A percentile compares a stretch with the other conserved stretches of the same genome.
Evolutionary conservation across 2,113 vertebrate genomes (phyloP).

Genomic region (Antennarius striatus): DNA sequence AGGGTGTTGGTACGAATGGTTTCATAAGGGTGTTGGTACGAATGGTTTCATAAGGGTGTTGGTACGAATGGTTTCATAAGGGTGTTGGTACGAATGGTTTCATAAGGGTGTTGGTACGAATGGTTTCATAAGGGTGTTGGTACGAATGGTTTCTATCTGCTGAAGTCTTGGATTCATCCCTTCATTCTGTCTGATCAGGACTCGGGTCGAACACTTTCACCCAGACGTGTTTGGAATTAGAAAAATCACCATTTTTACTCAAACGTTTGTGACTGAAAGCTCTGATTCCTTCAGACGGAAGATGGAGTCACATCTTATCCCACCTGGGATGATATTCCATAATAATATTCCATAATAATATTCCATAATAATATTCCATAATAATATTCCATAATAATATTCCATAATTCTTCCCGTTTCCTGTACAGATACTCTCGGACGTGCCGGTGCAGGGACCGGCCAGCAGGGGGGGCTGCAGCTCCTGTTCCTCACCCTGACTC

Average conservation of each 20-base stretch:
- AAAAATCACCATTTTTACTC: constrained; percentile 18
- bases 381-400: neutral
- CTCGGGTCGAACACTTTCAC: constrained; percentile 29
- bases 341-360: neutral
- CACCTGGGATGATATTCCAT: neutral
- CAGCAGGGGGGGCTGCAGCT: constrained; percentile 72
- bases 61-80: constrained; percentile 28
- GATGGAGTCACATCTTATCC: neutral
- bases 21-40: constrained; percentile 8
- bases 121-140: constrained; percentile 20
- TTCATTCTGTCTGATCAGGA: constrained; percentile 29
- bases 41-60: constrained; percentile 24
- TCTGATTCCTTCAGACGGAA: constrained; percentile 11
- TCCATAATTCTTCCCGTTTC: neutral
- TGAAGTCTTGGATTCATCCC: constrained; percentile 36
- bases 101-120: constrained; percentile 14
- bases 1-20: constrained; percentile 20
- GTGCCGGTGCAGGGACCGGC: constrained; percentile 21
- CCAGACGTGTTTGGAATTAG: constrained; percentile 6
- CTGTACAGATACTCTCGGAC: neutral
- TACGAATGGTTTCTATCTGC: constrained; percentile 19
- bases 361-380: neutral
- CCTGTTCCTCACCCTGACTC: constrained; percentile 28
- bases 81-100: constrained; percentile 24
- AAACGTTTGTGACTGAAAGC: constrained; percentile 2